Evolutionary conservation across 2,113 vertebrate genomes (phyloP).

Genomic region (Jaculus jaculus): DNA sequence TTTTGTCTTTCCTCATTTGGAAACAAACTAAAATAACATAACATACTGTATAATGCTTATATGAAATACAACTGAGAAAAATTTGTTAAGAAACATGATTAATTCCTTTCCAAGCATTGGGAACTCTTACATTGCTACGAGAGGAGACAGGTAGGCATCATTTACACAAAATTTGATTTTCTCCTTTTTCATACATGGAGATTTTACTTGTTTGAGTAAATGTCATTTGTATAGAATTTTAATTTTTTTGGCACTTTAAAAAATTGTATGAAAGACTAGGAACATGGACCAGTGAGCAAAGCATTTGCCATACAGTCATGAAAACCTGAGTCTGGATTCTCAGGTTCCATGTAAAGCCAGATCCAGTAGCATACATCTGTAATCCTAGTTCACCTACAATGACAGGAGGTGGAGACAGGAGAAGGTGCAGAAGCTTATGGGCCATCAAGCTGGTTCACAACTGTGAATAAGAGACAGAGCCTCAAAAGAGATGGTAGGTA

Average conservation of each 20-base stretch:
- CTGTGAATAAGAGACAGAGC: too few relatives aligned
- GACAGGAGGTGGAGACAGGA: too few relatives aligned
- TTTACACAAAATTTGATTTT: not conserved
- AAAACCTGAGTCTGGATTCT: too few relatives aligned
- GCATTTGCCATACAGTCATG: too few relatives aligned
- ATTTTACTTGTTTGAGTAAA: not conserved
- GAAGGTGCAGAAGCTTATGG: too few relatives aligned
- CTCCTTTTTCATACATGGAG: not conserved
- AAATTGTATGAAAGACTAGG: not conserved
- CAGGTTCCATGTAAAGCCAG: too few relatives aligned
- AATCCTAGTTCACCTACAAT: too few relatives aligned
- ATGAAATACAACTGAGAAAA: not conserved
- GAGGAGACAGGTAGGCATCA: not conserved
- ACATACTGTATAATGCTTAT: not conserved
- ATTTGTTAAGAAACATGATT: not conserved
- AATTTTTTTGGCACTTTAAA: not conserved
- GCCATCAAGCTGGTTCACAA: too few relatives aligned
- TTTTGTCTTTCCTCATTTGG: not conserved
- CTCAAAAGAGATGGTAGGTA: too few relatives aligned
- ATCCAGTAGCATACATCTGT: too few relatives aligned
- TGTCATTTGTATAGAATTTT: not conserved
- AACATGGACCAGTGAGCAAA: too few relatives aligned
- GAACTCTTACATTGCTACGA: not conserved
- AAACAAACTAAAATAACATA: not conserved
- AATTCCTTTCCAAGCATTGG: not conserved